Conservation (phyloP, 2,113 vertebrate species). For the Paratilapia polleni region DNA sequence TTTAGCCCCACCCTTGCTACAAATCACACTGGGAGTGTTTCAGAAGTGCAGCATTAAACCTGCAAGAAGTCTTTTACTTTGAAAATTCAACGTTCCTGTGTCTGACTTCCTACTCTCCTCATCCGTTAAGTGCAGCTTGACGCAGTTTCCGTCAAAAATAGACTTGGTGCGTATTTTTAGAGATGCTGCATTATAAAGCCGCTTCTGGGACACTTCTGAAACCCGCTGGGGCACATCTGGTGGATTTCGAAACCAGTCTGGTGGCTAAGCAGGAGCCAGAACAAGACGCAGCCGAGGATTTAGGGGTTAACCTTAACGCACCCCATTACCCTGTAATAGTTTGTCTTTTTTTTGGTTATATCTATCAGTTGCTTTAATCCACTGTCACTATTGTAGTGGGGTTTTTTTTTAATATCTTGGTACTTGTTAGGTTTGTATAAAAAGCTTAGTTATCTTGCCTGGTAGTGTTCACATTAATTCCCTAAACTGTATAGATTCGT, state of each 20-base stretch:
- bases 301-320: too few relatives aligned
- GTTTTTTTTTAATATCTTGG: not conserved
- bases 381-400: too few relatives aligned
- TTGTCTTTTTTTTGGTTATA: fast-evolving
- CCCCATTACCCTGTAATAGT: not conserved
- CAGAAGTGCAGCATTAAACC: not conserved
- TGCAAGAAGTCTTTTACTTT: not conserved
- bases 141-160: too few relatives aligned
- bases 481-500: not conserved
- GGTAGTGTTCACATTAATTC: not conserved
- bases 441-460: not conserved
- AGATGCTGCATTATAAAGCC: not conserved
- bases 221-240: not conserved
- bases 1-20: not conserved
- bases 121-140: not conserved
- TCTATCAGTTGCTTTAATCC: too few relatives aligned
- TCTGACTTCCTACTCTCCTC: not conserved
- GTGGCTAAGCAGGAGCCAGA: too few relatives aligned
- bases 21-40: not conserved
- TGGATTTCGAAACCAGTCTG: not conserved
- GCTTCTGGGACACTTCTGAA: not conserved
- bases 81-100: not conserved
- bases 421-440: not conserved
- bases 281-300: too few relatives aligned
- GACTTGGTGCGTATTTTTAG: too few relatives aligned